Evolutionary conservation across 2,797 vertebrate genomes (phyloP).

Genomic region (Amazona finschi): DNA sequence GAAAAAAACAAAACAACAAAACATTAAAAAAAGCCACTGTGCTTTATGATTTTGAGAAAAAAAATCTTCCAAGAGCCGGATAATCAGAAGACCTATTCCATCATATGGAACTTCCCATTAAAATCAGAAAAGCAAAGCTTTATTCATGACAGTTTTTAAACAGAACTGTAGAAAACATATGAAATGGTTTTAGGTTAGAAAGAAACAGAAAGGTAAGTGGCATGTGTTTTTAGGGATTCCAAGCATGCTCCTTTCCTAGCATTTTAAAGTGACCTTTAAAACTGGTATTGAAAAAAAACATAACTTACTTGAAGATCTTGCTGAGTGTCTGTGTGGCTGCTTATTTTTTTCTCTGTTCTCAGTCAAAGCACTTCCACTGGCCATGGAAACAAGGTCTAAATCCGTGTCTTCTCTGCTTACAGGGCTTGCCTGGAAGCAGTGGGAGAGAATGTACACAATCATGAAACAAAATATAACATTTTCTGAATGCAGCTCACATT

Average conservation of each 20-base stretch:
- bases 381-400: slow-evolving; percentile 78
- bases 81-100: not conserved
- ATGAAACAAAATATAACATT: slow-evolving; percentile 83
- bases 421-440: slow-evolving; percentile 79
- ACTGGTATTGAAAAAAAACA: slow-evolving; percentile 66
- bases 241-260: slow-evolving; percentile 9
- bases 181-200: not conserved
- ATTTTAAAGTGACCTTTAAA: slow-evolving; percentile 64
- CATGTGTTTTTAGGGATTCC: not conserved
- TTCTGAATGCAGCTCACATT: slow-evolving; percentile 81
- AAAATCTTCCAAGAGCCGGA: not conserved
- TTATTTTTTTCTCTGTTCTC: slow-evolving; percentile 77
- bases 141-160: slow-evolving; percentile 41
- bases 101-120: not conserved
- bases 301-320: slow-evolving; percentile 84
- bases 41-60: slow-evolving; percentile 1
- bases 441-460: slow-evolving; percentile 81
- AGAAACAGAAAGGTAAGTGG: not conserved
- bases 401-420: slow-evolving; percentile 82
- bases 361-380: slow-evolving; percentile 77
- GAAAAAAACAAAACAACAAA: not conserved
- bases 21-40: not conserved
- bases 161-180: not conserved
- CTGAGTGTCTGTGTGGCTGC: slow-evolving; percentile 73
- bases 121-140: slow-evolving; percentile 45